Evolutionary conservation across 1,140 invertebrate genomes (phyloP).

Genomic region (Danaus plexippus): DNA sequence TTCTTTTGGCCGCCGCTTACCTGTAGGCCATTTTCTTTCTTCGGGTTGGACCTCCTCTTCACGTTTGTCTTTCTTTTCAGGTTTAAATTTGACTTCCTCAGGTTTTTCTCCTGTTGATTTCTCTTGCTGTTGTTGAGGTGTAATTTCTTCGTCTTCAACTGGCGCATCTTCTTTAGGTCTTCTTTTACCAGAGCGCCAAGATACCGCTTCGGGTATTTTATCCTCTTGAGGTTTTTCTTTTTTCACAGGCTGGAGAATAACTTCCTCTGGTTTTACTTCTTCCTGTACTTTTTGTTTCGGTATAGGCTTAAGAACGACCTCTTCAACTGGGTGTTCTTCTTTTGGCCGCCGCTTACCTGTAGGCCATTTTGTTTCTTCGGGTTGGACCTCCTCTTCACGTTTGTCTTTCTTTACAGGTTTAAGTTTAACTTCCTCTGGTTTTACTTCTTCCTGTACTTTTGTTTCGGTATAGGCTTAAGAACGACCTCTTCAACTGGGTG

Average conservation of each 20-base stretch:
- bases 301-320: constrained; percentile 26
- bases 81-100: constrained; percentile 36
- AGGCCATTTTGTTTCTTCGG: constrained; percentile 12
- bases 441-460: constrained; percentile 12
- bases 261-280: too few relatives aligned
- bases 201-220: too few relatives aligned
- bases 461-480: constrained; percentile 15
- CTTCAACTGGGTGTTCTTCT: constrained; percentile 26
- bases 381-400: constrained; percentile 10
- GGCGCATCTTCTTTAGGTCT: too few relatives aligned
- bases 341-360: constrained; percentile 36
- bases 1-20: constrained; percentile 17
- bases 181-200: too few relatives aligned
- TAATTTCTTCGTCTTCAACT: too few relatives aligned
- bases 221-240: too few relatives aligned
- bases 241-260: too few relatives aligned
- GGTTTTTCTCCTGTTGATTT: too few relatives aligned
- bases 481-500: constrained; percentile 50
- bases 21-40: constrained; percentile 22
- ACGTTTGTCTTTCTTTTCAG: constrained; percentile 23
- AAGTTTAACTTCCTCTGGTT: constrained; percentile 16
- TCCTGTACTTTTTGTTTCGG: constrained; percentile 26
- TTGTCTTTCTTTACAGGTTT: constrained; percentile 20
- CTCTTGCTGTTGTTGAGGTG: too few relatives aligned
- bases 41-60: constrained; percentile 7